A percentile compares a stretch with the other conserved stretches of the same genome.
These are phyloP conservation scores for Thaumatotibia leucotreta DNA, from an alignment of 1,140 invertebrate species.

Conservation along the genomic window DNA sequence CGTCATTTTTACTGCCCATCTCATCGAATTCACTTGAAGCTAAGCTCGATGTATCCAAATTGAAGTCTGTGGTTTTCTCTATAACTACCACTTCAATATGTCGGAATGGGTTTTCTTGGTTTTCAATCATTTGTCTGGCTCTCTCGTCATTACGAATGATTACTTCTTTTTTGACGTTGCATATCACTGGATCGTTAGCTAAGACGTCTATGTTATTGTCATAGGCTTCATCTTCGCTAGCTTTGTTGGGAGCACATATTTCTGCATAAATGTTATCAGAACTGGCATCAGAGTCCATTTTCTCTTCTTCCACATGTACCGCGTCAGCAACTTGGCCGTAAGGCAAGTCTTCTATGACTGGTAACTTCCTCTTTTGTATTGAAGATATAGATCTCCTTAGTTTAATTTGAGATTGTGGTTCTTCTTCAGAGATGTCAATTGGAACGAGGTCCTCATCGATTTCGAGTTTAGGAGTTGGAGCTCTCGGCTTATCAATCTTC, in stretches of 20 bases:
- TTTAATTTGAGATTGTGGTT: conserved; percentile 57
- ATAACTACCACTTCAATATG: conserved; percentile 76
- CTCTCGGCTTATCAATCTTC: conserved; percentile 67
- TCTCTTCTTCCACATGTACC: conserved; percentile 61
- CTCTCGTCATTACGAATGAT: conserved; percentile 63
- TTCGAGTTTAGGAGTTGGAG: conserved; percentile 65
- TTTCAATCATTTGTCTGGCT: conserved; percentile 59
- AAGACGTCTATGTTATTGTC: conserved; percentile 60
- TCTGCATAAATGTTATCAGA: conserved; percentile 80
- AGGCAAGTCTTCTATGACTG: conserved; percentile 74
- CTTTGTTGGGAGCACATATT: conserved; percentile 73
- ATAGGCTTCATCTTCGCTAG: conserved; percentile 57
- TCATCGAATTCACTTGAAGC: conserved; percentile 62
- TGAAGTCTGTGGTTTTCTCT: conserved; percentile 66
- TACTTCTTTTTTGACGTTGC: conserved; percentile 69
- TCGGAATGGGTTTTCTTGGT: conserved; percentile 68
- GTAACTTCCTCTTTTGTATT: conserved; percentile 73
- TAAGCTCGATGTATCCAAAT: conserved; percentile 63
- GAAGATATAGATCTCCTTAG: conserved; percentile 71
- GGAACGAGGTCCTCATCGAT: conserved; percentile 51
- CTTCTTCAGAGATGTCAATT: conserved; percentile 62
- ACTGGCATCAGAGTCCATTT: conserved; percentile 64
- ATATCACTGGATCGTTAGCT: conserved; percentile 67
- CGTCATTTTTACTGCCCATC: conserved; percentile 58
- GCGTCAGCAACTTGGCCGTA: conserved; percentile 75